Base-by-base conservation (phyloP, 2,797 vertebrate species). In the Vireo griseus region DNA sequence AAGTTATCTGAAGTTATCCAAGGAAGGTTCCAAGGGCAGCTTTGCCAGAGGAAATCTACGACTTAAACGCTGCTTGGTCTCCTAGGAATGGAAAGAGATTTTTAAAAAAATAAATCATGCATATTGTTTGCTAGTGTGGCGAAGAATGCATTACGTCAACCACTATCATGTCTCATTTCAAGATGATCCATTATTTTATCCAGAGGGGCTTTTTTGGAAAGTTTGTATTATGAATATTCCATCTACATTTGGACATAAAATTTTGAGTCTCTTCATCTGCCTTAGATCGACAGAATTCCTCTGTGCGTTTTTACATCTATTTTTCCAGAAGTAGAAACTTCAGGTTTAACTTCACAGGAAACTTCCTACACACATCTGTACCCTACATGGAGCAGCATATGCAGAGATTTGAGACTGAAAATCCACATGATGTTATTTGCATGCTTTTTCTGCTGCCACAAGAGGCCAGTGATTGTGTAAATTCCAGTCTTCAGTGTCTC, bases 381-480 rank as follows among this genome's bases (percentile, higher is more conserved):
- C 44, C 8, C 28, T 73, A 24, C 44, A 58, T 0, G 2, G 51
- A 73, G 29, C 48, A 86, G 55, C 72, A 68, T 50, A 83, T 52
- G 68, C 82, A 77, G 75, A 86, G 47, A 81, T 42, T 45, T 75
- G 40, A 58, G 59, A 78, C 16, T 50, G 47, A 67, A 94, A 94
- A 90, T 39, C 25, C 40, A 51, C 44, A 37, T 84, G 29, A 73
- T 44, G 68, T 52, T 40, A 75, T 88, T 88, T n/a, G 37, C 18
- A 18, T 84, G 40, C 11, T 84, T 59, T 45, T 62, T 52, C 85
- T 75, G 40, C 73, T 84, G 76, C 92, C 86, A 84, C 76, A 47
- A 90, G 94, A 91, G 89, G 76, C 79, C 66, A 81, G 66, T 62
- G 89, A 89, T 42, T 58, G 66, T 84, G 77, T 86, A 42, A 92